phyloP scores from a whole-genome alignment of 2,888 invertebrate species.

The Agriopis marginaria region DNA sequence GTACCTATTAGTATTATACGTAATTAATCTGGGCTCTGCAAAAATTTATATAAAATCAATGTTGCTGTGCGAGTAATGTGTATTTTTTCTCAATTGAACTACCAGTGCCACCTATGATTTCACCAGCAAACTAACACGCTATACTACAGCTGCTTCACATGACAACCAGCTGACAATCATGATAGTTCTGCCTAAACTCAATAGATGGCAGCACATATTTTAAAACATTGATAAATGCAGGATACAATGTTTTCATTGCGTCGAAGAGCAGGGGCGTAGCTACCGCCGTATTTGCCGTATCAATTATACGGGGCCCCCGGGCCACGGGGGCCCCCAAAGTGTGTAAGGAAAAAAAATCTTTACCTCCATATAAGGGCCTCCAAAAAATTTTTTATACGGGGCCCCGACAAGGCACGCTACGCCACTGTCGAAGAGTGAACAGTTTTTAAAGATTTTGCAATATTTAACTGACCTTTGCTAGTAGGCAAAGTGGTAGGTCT shows the following conservation, averaged over 20 bases:
- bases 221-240: slow-evolving; percentile 10
- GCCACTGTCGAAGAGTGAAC: not conserved
- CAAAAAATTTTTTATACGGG: too few relatives aligned
- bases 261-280: too few relatives aligned
- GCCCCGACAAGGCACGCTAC: too few relatives aligned
- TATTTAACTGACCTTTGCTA: slow-evolving; percentile 67
- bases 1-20: too few relatives aligned
- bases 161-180: not conserved
- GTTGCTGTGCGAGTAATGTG: not conserved
- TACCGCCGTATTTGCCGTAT: too few relatives aligned
- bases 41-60: not conserved
- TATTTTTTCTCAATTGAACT: not conserved
- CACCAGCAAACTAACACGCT: slow-evolving; percentile 4
- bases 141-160: too few relatives aligned
- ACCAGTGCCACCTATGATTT: slow-evolving; percentile 20
- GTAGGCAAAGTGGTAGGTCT: slow-evolving; percentile 78
- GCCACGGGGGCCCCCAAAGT: too few relatives aligned
- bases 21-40: too few relatives aligned
- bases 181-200: not conserved
- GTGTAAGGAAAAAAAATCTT: too few relatives aligned
- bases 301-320: too few relatives aligned
- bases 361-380: too few relatives aligned
- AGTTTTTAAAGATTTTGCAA: slow-evolving; percentile 11
- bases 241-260: not conserved
- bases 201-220: slow-evolving; percentile 43